phyloP scores from a whole-genome alignment of 37 sponge, comb jelly and placozoan species.

The Amphimedon queenslandica region DNA sequence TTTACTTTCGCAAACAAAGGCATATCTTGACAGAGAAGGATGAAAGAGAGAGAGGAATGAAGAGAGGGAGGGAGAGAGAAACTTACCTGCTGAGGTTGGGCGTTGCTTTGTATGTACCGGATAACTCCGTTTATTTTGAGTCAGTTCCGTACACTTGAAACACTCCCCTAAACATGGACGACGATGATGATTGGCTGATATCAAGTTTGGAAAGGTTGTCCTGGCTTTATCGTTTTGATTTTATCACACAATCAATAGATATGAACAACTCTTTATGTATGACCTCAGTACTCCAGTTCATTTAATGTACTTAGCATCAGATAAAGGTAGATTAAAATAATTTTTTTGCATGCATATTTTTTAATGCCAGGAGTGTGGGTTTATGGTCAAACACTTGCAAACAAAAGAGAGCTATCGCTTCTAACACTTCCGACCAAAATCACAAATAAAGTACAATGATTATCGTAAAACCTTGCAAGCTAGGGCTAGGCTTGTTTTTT shows the following conservation, averaged over 20 bases:
- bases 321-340: background rate
- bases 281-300: slow-evolving; percentile 41
- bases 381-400: background rate
- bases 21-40: slow-evolving; percentile 36
- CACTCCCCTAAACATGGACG: background rate
- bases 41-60: background rate
- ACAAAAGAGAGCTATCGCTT: slow-evolving; percentile 21
- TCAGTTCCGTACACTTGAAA: background rate
- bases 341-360: slow-evolving; percentile 6
- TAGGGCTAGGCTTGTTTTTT: background rate
- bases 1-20: slow-evolving; percentile 86
- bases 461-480: background rate
- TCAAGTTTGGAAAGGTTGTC: background rate
- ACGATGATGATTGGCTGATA: slow-evolving; percentile 6
- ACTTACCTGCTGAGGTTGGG: background rate
- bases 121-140: background rate
- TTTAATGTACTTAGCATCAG: slow-evolving; percentile 36
- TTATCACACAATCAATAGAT: slow-evolving; percentile 25
- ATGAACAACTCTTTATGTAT: slow-evolving; percentile 55
- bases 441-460: slow-evolving; percentile 16
- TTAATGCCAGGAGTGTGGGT: background rate
- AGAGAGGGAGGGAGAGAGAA: background rate
- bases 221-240: background rate
- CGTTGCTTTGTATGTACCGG: slow-evolving; percentile 26
- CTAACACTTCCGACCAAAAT: slow-evolving; percentile 44